Evolutionary conservation across 2,888 invertebrate species (phyloP), one percentile per base, ranked within the genome.

Genomic region (Athalia circularis): DNA sequence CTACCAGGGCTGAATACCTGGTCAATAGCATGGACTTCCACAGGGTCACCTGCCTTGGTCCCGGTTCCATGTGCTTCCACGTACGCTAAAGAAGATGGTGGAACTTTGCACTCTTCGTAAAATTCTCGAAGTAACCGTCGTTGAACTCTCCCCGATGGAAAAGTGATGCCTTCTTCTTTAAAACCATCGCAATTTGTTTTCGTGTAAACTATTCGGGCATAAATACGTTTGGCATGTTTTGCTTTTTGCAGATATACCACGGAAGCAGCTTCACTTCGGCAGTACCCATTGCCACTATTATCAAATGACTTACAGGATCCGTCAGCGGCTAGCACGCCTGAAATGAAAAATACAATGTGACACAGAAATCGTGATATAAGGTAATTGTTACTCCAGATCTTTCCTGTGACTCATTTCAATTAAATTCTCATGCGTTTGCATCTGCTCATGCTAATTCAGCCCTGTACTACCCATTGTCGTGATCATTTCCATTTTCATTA

Each of bases 251-350:
- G 86, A 84, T 94, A 93, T 61, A 94, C 85, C 0, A 93, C 94
- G 2, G 92, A 93, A 6, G 95, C 92, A 0, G 95, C 94, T 89
- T 96, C 96, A 4, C 95, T 94, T 43, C 96, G 92, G 0, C 94
- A 95, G 84, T 96, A 96, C 0, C 96, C 96, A 84, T 94, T 92
- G 61, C 94, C 95, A 79, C 93, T 92, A 84, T 94, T 94, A 91
- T 98, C 98, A 87, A 98, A 98, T 76, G 96, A 95, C 86, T 96
- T 96, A 90, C 98, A 98, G 77, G 92, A 93, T 0, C 98, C 98
- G 82, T 97, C 95, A 0, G 93, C 91, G 6, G 97, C 95, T 7
- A 98, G 90, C 87, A 95, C 95, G 72, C 95, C 95, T 72, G 48
- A n/a, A 29, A 29, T 29, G n/a, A 29, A 29, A 29, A 29, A 2